Evolutionary conservation across 30 jellyfish, hydroid and myxozoan genomes (phyloP), one percentile per base, ranked within the genome.

Genomic region (Aurelia sp.): DNA sequence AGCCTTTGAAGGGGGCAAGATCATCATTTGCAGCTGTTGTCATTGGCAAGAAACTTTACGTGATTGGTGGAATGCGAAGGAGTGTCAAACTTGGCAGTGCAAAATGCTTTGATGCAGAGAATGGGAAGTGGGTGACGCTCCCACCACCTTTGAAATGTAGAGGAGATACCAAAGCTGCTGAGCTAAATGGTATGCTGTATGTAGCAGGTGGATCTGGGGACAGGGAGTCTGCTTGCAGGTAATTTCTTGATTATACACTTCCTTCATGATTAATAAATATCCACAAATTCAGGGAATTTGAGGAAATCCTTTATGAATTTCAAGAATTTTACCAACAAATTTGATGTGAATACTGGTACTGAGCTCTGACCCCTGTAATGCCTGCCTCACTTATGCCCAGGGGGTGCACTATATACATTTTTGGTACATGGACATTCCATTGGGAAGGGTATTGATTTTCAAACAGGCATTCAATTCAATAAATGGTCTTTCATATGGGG

Each of bases 201-300:
- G 97, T 89, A 18, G 99, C 99, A 40, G 99, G 99, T 33, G 99
- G 99, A 10, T 94, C 99, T 17, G 91, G 97, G 8, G 97, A 77
- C 19, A 86, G 99, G 30, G 96, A 84, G 48, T 89, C 97, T 2
- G 97, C 93, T 5, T 94, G 99, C 88, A 89, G 97, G 98, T 93
- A 69, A 74, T 69, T 21, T 30, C 33, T 0, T 63, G 27, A 30
- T n/a, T n/a, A n/a, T 18, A 19, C 71, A 35, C 2, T 67, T 66
- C 31, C 44, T 20, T 67, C 21, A 77, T 13, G 18, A 17, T 35
- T 17, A 44, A 18, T 17, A 44, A 18, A n/a, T 61, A 13, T 24
- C 66, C 50, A 13, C n/a, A 61, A 24, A 5, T 79, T 61, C 24
- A 38, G 9, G 50, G 50, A 38, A 7, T 38, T 38, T 27, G 33